Evolutionary conservation across 1,140 invertebrate species (phyloP), one percentile per base, ranked within the genome.

Genomic region (Ceratina australensis): DNA sequence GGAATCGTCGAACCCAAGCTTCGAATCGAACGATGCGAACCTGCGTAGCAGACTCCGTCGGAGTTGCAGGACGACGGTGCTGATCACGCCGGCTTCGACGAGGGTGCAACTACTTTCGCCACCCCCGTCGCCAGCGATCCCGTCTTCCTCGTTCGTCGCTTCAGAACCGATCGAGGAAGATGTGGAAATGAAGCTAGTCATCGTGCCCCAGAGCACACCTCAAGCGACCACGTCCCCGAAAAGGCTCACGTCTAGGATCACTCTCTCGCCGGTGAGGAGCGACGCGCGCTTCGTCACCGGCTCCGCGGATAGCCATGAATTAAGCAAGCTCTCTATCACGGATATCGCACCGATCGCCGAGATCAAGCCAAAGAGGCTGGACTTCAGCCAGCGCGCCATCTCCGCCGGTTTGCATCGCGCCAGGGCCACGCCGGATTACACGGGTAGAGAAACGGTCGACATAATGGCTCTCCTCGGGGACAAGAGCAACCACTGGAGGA

Each of bases 321-420:
- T 89, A 28, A 81, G 85, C 2, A 79, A 86, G 8, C 54, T 88
- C 0, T 82, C 54, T 10, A 85, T 87, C 50, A 81, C 67, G 3
- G 88, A 90, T 52, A 20, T 83, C 16, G 28, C 61, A 3, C 22
- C 69, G 10, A 56, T 78, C 2, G 12, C 67, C 0, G 86, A 88
- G 0, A 89, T 90, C 13, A 90, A 88, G 61, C 91, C 91, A 1
- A 91, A 90, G 49, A 87, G 84, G 74, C 60, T 92, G 16, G 88
- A 91, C 66, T 91, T 91, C 71, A 87, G 81, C 72, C 79, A 86
- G 1, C 79, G 79, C 20, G 77, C 79, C 0, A 28, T 81, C 5
- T 80, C 63, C 5, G 61, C 63, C 7, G 71, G 78, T 8, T 66
- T 78, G 8, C 54, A 83, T 26, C 79, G 66, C 16, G 80, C 77